Base-by-base conservation (phyloP, 2,113 vertebrate genomes). In the Cyprinodon brontotheroides region DNA sequence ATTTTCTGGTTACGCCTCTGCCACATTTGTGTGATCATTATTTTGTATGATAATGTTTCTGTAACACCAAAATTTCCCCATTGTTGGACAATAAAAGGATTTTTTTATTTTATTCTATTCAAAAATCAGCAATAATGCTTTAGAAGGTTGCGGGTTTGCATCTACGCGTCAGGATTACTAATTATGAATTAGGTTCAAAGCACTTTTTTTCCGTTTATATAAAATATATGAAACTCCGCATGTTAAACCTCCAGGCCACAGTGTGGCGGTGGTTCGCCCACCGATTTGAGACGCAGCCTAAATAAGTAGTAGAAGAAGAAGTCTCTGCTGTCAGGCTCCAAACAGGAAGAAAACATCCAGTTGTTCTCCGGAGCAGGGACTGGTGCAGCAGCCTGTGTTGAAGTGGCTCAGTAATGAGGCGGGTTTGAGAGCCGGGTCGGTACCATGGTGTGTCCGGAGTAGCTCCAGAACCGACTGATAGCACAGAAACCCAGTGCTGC, bases 291-390 rank as follows among this genome's bases (percentile, higher is more conserved):
- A 2, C n/a, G 17, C 4, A n/a, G 0, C 37, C 13, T 8, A 4
- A 2, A 12, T 12, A 2, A 15, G 13, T 3, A 3, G 11, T 14
- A 45, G 61, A 68, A 69, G 59, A 68, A 72, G 86, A 53, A 38
- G 17, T 50, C 20, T n/a, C 1, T 1, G 1, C 2, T 0, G 65
- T 79, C 78, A 86, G 0, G 48, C 59, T 70, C 63, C 63, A 86
- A 89, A 87, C 89, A 83, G 92, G 93, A 93, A 92, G 89, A 68
- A 89, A 92, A 92, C 86, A 89, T 79, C 81, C 80, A 87, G 85
- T 77, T 73, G 80, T 85, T 79, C 74, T 11, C 73, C 13, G 63
- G 68, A 75, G 22, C 20, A 50, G 10, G 48, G 41, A 29, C 20
- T 65, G 77, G 69, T 41, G 61, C 57, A 73, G 69, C 70, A 37